Evolutionary conservation across 2,888 invertebrate species (phyloP), one percentile per base, ranked within the genome.

Genomic region (Dryobotodes eremita): DNA sequence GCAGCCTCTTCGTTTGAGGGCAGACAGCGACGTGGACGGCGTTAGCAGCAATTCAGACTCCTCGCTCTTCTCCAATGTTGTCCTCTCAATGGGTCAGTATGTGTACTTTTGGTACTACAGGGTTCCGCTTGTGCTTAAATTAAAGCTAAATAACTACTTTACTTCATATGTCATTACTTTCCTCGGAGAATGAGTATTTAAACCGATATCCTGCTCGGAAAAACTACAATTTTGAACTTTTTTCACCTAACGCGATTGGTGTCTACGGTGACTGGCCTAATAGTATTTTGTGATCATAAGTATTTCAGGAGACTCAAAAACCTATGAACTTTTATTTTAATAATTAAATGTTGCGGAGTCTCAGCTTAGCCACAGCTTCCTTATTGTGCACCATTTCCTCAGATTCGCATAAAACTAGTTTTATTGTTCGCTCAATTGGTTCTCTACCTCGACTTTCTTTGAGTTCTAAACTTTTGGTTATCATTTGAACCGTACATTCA

Each of bases 351-450:
- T 20, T 61, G 17, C 46, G 50, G 15, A 36, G 59, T 31, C n/a
- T 42, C 17, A 7, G 62, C 66, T 42, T 64, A 71, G 77, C 83
- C 83, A 50, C 73, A 84, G 48, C 31, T 84, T 85, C 85, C 73
- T 71, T 64, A 59, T 64, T 46, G 50, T 23, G 4, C 15, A 69
- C 31, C 0, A 46, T 55, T 55, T 64, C 13, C 31, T 23, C 20
- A 46, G 57, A 48, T 64, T 83, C 85, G n/a, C 74, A 74, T 77
- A 69, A 65, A 77, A 77, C 73, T 55, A 50, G 70, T 17, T 68
- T 77, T 61, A 68, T 64, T 68, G 15, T 57, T 26, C 72, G 68
- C 57, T 36, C 31, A 50, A 50, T 8, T 42, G 20, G 23, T 11
- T 64, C 46, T 20, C 26, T 20, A 8, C 26, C 36, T 61, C 13